Conservation (phyloP, 2,888 invertebrate genomes). For the Proisotoma minuta region DNA sequence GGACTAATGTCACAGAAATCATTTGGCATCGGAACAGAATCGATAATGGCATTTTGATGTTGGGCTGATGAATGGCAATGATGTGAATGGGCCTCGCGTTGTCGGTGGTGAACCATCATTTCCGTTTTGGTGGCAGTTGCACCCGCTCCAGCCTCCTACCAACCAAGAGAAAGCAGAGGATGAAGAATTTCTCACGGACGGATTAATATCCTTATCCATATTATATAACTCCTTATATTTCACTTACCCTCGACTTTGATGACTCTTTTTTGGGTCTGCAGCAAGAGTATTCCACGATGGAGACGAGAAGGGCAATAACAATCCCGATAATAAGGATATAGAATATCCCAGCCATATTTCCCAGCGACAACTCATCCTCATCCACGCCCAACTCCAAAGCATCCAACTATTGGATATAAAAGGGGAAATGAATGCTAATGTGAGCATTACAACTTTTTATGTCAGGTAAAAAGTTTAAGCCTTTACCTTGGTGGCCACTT, state of each 20-base stretch:
- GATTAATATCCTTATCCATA: not conserved
- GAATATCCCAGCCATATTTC: slow-evolving; percentile 96
- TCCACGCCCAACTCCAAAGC: not conserved
- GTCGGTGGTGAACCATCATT: not conserved
- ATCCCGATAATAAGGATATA: slow-evolving; percentile 95
- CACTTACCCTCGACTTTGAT: slow-evolving; percentile 65
- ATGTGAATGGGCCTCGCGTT: no score
- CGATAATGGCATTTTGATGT: not conserved
- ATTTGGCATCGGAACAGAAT: slow-evolving; percentile 2
- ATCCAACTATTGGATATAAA: no score
- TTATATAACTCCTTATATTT: no score
- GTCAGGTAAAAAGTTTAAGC: not conserved
- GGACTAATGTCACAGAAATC: slow-evolving; percentile 8
- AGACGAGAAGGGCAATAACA: slow-evolving; percentile 81
- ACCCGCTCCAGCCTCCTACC: no score
- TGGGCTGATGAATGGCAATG: not conserved
- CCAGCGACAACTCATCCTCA: slow-evolving; percentile 74
- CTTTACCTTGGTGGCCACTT: not conserved
- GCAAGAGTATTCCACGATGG: slow-evolving; percentile 72
- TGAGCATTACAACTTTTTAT: no score
- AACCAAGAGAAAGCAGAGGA: not conserved
- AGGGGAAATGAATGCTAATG: no score
- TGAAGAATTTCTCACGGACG: not conserved
- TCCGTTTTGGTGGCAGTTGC: not conserved
- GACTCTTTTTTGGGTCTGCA: slow-evolving; percentile 80